phyloP scores from a whole-genome alignment of 2,113 vertebrate species.

The Prunella himalayana region DNA sequence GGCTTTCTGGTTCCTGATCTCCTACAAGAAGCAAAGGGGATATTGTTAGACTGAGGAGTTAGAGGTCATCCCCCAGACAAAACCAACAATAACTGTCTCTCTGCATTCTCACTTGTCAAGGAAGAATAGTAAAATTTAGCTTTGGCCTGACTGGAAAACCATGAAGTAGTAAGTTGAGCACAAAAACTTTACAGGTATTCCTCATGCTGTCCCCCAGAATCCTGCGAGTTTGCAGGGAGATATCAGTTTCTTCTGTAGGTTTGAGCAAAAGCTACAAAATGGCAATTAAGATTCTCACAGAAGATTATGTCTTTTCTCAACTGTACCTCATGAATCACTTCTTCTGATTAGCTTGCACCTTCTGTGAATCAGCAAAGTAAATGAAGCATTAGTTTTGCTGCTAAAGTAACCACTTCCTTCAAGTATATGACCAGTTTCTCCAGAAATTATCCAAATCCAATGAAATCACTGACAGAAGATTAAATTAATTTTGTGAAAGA shows the following conservation, averaged over 20 bases:
- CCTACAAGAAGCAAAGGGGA: not conserved
- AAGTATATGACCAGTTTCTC: not conserved
- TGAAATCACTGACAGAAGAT: not conserved
- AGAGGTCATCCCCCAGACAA: not conserved
- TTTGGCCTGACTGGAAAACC: not conserved
- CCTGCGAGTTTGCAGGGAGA: not conserved
- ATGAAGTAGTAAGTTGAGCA: not conserved
- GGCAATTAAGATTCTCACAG: not conserved
- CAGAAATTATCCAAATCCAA: not conserved
- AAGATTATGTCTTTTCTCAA: not conserved
- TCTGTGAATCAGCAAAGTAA: not conserved
- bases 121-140: not conserved
- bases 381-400: not conserved
- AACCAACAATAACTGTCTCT: not conserved
- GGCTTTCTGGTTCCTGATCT: not conserved
- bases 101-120: not conserved
- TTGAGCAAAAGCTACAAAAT: not conserved
- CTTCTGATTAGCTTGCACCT: not conserved
- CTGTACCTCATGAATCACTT: not conserved
- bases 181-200: not conserved
- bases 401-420: not conserved
- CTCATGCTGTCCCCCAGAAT: not conserved
- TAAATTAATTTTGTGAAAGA: not conserved
- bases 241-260: not conserved
- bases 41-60: not conserved